A percentile compares a stretch with the other conserved stretches of the same genome.
Evolutionary conservation across 2,888 invertebrate genomes (phyloP).

Genomic region (Drosophila macrothrix): DNA sequence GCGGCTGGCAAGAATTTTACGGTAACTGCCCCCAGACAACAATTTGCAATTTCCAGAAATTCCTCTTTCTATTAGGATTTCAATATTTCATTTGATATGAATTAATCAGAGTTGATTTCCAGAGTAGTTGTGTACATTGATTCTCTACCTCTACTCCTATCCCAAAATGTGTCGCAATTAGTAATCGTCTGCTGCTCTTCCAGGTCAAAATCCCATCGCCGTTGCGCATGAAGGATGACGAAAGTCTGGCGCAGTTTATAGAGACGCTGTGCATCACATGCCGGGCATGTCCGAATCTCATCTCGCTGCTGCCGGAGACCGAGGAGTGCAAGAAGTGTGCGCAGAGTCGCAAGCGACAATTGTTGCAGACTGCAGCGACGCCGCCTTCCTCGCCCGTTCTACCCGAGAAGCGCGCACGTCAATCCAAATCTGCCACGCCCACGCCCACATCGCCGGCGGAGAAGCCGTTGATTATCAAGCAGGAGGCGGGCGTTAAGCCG

Average conservation of each 20-base stretch:
- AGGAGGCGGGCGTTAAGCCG: slow-evolving; percentile 57
- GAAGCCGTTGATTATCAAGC: slow-evolving; percentile 54
- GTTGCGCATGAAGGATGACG: slow-evolving; percentile 83
- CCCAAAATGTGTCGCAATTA: background rate
- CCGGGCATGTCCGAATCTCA: slow-evolving; percentile 84
- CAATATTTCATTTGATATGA: background rate
- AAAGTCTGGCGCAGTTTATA: slow-evolving; percentile 83
- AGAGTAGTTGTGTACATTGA: background rate
- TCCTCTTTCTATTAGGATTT: background rate
- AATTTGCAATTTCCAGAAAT: background rate
- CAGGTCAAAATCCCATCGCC: slow-evolving; percentile 85
- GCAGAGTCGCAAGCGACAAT: slow-evolving; percentile 77
- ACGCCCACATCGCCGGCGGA: slow-evolving; percentile 63
- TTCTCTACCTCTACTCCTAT: background rate
- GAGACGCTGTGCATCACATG: slow-evolving; percentile 84
- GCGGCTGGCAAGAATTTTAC: slow-evolving; percentile 85
- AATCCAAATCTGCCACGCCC: slow-evolving; percentile 68
- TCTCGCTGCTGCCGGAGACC: slow-evolving; percentile 84
- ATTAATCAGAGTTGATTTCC: background rate
- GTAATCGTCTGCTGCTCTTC: slow-evolving; percentile 5
- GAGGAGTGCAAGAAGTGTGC: slow-evolving; percentile 85
- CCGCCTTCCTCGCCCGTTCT: slow-evolving; percentile 79
- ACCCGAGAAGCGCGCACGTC: slow-evolving; percentile 80
- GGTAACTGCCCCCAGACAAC: slow-evolving; percentile 60
- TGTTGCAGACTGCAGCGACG: slow-evolving; percentile 69